Evolutionary conservation across 2,888 invertebrate species (phyloP).

Genomic region (Apotomis capreana): DNA sequence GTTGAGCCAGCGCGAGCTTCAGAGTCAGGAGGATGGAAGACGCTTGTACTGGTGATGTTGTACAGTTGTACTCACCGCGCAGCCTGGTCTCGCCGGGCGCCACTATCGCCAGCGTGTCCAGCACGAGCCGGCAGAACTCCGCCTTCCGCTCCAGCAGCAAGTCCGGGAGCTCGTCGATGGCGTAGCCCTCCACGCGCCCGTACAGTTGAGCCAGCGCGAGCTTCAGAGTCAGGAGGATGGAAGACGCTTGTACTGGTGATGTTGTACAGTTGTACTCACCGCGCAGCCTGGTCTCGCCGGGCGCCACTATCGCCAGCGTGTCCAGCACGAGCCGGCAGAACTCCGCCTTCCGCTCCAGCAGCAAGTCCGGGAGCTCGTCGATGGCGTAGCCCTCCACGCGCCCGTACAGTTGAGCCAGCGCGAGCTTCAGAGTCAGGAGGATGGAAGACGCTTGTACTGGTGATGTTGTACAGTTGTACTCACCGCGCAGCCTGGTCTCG

Average conservation of each 20-base stretch:
- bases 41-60: neutral
- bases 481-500: slow-evolving; percentile 88
- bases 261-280: slow-evolving; percentile 66
- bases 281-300: slow-evolving; percentile 90
- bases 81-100: slow-evolving; percentile 91
- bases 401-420: slow-evolving; percentile 91
- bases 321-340: slow-evolving; percentile 87
- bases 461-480: neutral
- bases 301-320: slow-evolving; percentile 88
- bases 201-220: slow-evolving; percentile 90
- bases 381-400: slow-evolving; percentile 87
- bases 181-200: slow-evolving; percentile 89
- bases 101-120: slow-evolving; percentile 87
- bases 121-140: slow-evolving; percentile 87
- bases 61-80: slow-evolving; percentile 79
- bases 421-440: slow-evolving; percentile 86
- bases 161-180: slow-evolving; percentile 88
- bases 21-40: slow-evolving; percentile 83
- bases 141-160: slow-evolving; percentile 89
- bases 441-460: slow-evolving; percentile 56
- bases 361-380: slow-evolving; percentile 88
- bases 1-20: slow-evolving; percentile 87
- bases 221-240: slow-evolving; percentile 85
- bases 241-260: neutral
- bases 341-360: slow-evolving; percentile 89